A percentile compares a stretch with the other conserved stretches of the same genome.
Evolutionary conservation across 2,888 invertebrate genomes (phyloP).

Genomic region (Luperina testacea): DNA sequence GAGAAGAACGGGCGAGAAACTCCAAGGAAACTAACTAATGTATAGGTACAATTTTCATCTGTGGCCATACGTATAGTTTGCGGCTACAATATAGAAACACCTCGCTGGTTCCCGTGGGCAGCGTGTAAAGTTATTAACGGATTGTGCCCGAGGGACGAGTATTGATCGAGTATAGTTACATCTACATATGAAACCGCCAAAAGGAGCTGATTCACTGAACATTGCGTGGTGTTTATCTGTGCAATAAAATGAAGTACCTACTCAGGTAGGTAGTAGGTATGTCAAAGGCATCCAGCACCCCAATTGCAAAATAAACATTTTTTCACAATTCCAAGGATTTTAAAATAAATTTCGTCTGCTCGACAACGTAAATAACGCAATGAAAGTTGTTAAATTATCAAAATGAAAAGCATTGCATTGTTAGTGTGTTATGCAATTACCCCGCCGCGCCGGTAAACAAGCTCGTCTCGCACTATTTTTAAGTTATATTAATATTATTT

Average conservation of each 20-base stretch:
- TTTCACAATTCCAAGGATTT: not conserved
- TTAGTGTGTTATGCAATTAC: not conserved
- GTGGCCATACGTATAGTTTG: not conserved
- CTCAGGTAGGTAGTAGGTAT: not conserved
- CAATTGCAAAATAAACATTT: no score
- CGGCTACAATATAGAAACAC: not conserved
- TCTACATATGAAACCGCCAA: not conserved
- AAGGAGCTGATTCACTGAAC: not conserved
- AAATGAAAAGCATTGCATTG: not conserved
- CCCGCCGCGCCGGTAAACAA: not conserved
- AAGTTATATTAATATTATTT: no score
- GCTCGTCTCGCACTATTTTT: not conserved
- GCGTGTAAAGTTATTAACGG: slow-evolving; percentile 31
- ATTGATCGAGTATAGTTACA: slow-evolving; percentile 23
- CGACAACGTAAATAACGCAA: no score
- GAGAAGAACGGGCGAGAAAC: not conserved
- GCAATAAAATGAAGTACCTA: not conserved
- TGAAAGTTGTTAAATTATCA: not conserved
- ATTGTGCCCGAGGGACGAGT: slow-evolving; percentile 26
- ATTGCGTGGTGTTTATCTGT: no score
- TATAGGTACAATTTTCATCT: not conserved
- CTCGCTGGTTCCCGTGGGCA: slow-evolving; percentile 17
- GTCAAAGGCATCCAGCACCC: not conserved
- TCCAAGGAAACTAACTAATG: not conserved
- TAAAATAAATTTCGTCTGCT: not conserved